Conservation (phyloP, 1,140 invertebrate genomes). For the Steinernema feltiae region DNA sequence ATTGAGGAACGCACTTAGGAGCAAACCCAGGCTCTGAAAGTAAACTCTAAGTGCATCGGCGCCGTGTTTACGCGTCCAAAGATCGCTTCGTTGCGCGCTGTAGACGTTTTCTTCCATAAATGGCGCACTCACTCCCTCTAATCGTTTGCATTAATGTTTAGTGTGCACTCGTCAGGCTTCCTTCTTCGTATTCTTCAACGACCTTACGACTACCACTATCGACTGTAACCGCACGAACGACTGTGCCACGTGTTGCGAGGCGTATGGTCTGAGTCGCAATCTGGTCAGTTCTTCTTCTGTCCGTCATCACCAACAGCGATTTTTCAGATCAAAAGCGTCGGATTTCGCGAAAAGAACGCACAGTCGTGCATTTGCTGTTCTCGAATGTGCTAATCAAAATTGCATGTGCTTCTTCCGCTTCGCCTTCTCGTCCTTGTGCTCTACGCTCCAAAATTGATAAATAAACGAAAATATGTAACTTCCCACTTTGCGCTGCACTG, state of each 20-base stretch:
- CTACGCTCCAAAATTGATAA: not conserved
- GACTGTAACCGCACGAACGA: not conserved
- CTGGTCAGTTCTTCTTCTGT: too few species aligned
- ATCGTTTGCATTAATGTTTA: not conserved
- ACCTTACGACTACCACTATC: not conserved
- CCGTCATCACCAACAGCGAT: too few species aligned
- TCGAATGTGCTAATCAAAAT: conserved; percentile 3
- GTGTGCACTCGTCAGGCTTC: not conserved
- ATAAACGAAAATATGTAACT: conserved; percentile 15
- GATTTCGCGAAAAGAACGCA: not conserved
- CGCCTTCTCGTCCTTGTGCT: not conserved
- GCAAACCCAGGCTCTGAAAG: too few species aligned
- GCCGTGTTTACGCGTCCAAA: not conserved
- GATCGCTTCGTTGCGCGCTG: not conserved
- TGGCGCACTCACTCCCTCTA: not conserved
- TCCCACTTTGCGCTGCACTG: not conserved
- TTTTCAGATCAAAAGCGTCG: not conserved
- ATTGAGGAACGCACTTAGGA: too few species aligned
- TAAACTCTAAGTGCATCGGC: too few species aligned
- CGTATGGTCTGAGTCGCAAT: not conserved
- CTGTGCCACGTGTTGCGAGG: not conserved
- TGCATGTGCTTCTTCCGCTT: not conserved
- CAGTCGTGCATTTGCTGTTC: not conserved
- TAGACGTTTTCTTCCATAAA: not conserved
- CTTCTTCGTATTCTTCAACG: not conserved